Evolutionary conservation across 1,140 invertebrate genomes (phyloP).

Genomic region (Bilobella aurantiaca): DNA sequence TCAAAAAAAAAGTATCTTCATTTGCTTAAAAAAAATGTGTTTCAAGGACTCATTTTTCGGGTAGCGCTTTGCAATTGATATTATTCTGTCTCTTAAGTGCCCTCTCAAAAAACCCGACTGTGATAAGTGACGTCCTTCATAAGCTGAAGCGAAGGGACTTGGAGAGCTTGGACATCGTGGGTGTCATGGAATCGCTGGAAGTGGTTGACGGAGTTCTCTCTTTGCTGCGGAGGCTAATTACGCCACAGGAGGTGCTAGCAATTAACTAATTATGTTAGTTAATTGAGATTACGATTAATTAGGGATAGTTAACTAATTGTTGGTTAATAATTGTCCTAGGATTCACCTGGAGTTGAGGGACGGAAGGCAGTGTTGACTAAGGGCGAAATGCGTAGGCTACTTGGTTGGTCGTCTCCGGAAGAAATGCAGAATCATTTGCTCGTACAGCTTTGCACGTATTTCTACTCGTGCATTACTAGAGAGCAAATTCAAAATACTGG

Average conservation of each 20-base stretch:
- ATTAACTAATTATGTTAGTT: too few relatives aligned
- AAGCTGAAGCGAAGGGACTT: constrained; percentile 9
- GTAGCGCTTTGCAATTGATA: background rate
- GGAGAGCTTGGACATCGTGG: constrained; percentile 15
- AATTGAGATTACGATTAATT: too few relatives aligned
- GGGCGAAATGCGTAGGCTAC: background rate
- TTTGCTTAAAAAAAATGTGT: background rate
- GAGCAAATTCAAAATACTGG: background rate
- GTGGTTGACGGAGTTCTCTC: background rate
- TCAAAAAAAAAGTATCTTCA: background rate
- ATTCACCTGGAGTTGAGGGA: background rate
- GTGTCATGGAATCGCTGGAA: constrained; percentile 2
- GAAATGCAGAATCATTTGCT: background rate
- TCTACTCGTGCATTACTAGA: background rate
- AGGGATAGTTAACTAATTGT: too few relatives aligned
- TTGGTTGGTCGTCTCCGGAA: background rate
- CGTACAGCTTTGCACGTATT: background rate
- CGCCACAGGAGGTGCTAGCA: background rate
- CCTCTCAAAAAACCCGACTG: background rate
- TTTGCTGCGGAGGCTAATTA: background rate
- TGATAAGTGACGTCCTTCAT: constrained; percentile 1
- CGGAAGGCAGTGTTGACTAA: background rate
- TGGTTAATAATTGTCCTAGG: background rate
- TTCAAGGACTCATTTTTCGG: too few relatives aligned
- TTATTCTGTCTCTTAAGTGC: background rate